Evolutionary conservation across 1,140 invertebrate genomes (phyloP), one percentile per base, ranked within the genome.

Genomic region (Conopomorpha cramerella): DNA sequence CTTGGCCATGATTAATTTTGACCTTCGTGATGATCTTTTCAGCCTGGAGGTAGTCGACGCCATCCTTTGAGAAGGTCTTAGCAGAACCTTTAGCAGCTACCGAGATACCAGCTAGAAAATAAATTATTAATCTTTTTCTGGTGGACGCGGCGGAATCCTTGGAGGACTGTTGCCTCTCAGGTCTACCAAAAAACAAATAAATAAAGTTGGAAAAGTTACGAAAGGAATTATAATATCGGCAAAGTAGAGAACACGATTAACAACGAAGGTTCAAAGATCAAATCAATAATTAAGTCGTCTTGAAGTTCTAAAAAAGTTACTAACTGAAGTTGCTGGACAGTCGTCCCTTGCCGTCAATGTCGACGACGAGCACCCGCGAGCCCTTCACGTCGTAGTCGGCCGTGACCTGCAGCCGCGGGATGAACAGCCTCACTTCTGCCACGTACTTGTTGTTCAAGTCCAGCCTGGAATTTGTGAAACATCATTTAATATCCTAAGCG

Each of bases 291-390:
- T n/a, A n/a, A n/a, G n/a, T n/a, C n/a, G n/a, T n/a, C n/a, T n/a
- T n/a, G n/a, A n/a, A 23, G 10, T 4, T 23, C 4, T 23, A 23
- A 23, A 4, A 6, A 4, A 23, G 19, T 23, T 6, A 83, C 86
- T 82, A 68, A 89, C 87, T 86, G 61, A 89, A 86, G 55, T 88
- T 88, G 56, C 85, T 84, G 48, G 67, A 78, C 37, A 88, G 81
- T 31, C 63, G 80, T 27, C 87, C 87, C 60, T 80, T 79, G 28
- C 86, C 86, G 49, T 74, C 82, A 27, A 89, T 73, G 18, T 86
- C 84, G 7, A 88, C 62, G 8, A 86, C 60, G 1, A 90, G 59
- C 1, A 89, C 55, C 25, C 82, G 79, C 16, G 71, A 76, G 32
- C 87, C 87, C 7, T 78, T 77, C 1, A 88, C 82, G 36, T 88